Evolutionary conservation across 2,888 invertebrate species (phyloP), one percentile per base, ranked within the genome.

Genomic region (Cloeon dipterum): DNA sequence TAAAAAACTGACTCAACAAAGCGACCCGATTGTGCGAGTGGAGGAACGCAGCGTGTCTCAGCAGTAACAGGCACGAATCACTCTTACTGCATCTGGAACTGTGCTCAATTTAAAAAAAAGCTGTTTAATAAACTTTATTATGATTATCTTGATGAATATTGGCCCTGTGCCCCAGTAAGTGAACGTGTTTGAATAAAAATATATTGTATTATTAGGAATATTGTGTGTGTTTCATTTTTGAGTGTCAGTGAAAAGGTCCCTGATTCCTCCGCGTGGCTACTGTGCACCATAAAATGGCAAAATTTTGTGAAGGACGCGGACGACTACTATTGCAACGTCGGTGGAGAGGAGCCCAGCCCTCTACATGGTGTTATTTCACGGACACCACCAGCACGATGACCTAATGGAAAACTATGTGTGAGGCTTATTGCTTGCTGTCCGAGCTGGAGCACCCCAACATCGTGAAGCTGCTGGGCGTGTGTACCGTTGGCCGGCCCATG

Each of bases 381-480:
- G 71, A 88, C 55, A 68, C 71, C 35, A 61, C 64, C 39, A 93
- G 52, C 71, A 75, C 52, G 85, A 85, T 51, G 91, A 93, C 53
- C 68, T 93, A 52, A 78, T 86, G 53, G 68, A 77, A 37, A 91
- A 93, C 58, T 94, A 94, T 61, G 91, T 93, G 58, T 68, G 91
- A 43, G 58, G 93, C 93, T 26, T 88, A n/a, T 26, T 88, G 88
- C 52, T 65, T 93, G n/a, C 63, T 94, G 48, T 79, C 91, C 3
- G 91, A 91, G 54, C 93, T 94, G 59, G 85, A 91, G 50, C 93
- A 96, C 58, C 82, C 89, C 11, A 94, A 96, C 56, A 93, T 96
- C 52, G 91, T 96, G 0, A 85, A 83, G 55, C 63, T 96, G 42
- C 62, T 94, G 37, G 93, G 93, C 18, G 93, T 94, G 3, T 94